Evolutionary conservation across 2,113 vertebrate genomes (phyloP).

Genomic region (Panthera uncia): DNA sequence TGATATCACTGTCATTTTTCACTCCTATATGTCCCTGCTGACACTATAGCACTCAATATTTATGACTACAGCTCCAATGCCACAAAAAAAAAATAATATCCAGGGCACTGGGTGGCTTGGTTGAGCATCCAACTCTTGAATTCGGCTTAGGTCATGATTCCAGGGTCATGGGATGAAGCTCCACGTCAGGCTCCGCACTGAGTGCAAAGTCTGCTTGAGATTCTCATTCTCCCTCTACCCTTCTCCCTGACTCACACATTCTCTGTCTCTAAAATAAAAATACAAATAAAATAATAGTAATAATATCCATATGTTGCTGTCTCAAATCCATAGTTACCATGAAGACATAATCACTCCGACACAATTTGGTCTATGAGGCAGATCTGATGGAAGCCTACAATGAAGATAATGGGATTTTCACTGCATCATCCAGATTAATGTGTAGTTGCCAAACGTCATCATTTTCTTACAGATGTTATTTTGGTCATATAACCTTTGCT

Average conservation of each 20-base stretch:
- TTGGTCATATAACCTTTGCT: not conserved
- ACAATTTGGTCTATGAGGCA: not conserved
- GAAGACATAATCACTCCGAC: not conserved
- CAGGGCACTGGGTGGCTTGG: too few species aligned
- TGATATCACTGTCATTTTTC: not conserved
- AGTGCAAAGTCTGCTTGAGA: too few species aligned
- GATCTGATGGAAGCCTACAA: not conserved
- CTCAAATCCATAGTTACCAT: not conserved
- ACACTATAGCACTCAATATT: not conserved
- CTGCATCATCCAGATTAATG: not conserved
- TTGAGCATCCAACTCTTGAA: too few species aligned
- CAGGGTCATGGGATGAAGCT: too few species aligned
- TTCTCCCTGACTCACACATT: too few species aligned
- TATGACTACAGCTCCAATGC: not conserved
- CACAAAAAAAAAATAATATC: not conserved
- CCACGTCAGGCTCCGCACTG: too few species aligned
- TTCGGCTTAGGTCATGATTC: too few species aligned
- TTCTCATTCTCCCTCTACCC: too few species aligned
- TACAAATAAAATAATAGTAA: too few species aligned
- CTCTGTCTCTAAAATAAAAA: too few species aligned
- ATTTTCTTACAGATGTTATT: not conserved
- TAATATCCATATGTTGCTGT: constrained; percentile 1
- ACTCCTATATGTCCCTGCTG: not conserved
- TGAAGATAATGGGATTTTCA: not conserved
- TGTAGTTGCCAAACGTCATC: not conserved